phyloP scores from a whole-genome alignment of 2,888 invertebrate species.

The Seira musarum region DNA sequence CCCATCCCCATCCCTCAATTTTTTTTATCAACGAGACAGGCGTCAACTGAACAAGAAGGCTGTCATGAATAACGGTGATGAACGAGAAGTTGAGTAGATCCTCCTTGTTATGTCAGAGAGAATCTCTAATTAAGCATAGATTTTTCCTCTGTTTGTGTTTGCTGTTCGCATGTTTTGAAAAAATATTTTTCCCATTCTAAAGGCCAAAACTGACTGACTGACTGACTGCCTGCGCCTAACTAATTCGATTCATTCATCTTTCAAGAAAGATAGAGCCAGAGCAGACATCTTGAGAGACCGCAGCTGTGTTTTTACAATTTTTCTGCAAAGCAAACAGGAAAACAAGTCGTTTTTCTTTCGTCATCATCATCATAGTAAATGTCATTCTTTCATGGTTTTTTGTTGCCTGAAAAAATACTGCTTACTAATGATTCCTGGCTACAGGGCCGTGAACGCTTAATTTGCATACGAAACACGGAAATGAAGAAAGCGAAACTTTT shows the following conservation, averaged over 20 bases:
- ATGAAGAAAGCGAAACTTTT: not conserved
- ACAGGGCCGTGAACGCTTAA: not conserved
- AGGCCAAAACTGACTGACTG: constrained; percentile 1
- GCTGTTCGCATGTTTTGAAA: not conserved
- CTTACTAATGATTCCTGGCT: constrained; percentile 1
- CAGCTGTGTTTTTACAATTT: not conserved
- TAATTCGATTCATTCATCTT: constrained; percentile 19
- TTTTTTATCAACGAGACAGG: constrained; percentile 52
- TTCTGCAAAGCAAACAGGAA: not conserved
- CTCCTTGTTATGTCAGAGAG: not conserved
- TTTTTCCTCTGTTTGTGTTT: too few species aligned
- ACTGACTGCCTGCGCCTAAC: too few species aligned
- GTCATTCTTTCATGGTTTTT: not conserved
- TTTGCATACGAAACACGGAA: constrained; percentile 6
- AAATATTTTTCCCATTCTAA: constrained; percentile 1
- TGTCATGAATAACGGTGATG: constrained; percentile 51
- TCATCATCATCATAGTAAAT: constrained; percentile 10
- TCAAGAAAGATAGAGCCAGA: not conserved
- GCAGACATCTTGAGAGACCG: constrained; percentile 12
- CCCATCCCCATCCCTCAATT: too few species aligned
- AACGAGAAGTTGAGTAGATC: constrained; percentile 52
- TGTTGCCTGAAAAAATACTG: not conserved
- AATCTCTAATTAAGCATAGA: constrained; percentile 43
- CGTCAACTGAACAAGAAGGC: constrained; percentile 53
- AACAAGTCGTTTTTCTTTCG: not conserved